Conservation (phyloP, 2,113 vertebrate genomes). For the Coregonus clupeaformis region DNA sequence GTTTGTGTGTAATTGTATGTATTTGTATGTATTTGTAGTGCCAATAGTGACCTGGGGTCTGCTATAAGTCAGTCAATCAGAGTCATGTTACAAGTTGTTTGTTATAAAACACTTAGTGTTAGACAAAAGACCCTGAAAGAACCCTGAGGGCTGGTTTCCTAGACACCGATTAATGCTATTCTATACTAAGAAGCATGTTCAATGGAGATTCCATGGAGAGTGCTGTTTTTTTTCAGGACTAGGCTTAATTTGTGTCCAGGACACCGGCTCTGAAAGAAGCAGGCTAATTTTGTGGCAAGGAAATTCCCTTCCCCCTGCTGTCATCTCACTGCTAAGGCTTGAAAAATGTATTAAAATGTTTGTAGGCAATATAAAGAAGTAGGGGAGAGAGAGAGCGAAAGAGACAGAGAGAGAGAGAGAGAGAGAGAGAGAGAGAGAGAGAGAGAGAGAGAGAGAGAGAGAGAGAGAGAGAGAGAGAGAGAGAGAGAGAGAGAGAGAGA, state of each 20-base stretch:
- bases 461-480: not conserved
- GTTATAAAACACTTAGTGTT: not conserved
- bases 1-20: conserved; percentile 31
- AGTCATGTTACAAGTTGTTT: conserved; percentile 27
- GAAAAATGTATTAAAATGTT: conserved; percentile 18
- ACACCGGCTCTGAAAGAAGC: conserved; percentile 8
- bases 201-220: not conserved
- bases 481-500: not conserved
- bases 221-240: conserved; percentile 28
- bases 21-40: conserved; percentile 41
- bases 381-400: too few species aligned
- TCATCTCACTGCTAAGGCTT: conserved; percentile 17
- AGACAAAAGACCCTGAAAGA: not conserved
- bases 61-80: conserved; percentile 10
- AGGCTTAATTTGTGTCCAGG: conserved; percentile 4
- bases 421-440: too few species aligned
- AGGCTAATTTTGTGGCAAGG: conserved; percentile 10
- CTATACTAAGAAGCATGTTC: conserved; percentile 12
- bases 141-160: too few species aligned
- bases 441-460: not conserved
- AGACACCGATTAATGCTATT: not conserved
- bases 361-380: not conserved
- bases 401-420: not conserved
- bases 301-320: conserved; percentile 2
- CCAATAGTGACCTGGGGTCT: conserved; percentile 16